phyloP scores from a whole-genome alignment of 2,888 invertebrate genomes.

The Aradus depressus region DNA sequence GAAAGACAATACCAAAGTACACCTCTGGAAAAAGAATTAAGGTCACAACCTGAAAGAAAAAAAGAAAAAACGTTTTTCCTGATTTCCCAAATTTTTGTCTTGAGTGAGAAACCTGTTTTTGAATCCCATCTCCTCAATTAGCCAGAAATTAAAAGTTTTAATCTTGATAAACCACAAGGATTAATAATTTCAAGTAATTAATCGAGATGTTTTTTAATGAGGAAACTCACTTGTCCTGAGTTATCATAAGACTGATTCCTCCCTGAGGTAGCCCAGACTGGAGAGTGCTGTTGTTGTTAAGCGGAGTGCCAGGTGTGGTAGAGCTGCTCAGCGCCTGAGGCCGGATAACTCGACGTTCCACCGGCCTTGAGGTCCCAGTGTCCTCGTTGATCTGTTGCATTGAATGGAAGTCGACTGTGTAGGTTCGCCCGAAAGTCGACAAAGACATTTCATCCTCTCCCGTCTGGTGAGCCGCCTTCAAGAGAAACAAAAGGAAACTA shows the following conservation, averaged over 20 bases:
- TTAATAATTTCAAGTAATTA: neutral
- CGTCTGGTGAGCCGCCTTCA: slow-evolving; percentile 70
- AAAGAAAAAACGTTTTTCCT: too few species aligned
- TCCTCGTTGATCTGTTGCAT: slow-evolving; percentile 99
- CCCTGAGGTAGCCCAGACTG: too few species aligned
- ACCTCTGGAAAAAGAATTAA: too few species aligned
- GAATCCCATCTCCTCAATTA: too few species aligned
- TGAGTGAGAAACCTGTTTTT: too few species aligned
- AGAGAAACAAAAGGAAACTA: slow-evolving; percentile 11
- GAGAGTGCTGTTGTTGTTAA: slow-evolving; percentile 26
- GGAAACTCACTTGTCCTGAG: slow-evolving; percentile 21
- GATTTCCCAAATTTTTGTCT: too few species aligned
- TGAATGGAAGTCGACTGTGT: slow-evolving; percentile 90
- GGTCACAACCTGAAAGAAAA: too few species aligned
- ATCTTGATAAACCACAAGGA: neutral
- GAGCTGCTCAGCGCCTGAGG: slow-evolving; percentile 37
- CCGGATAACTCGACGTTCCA: slow-evolving; percentile 67
- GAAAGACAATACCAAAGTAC: too few species aligned
- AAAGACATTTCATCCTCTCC: slow-evolving; percentile 93
- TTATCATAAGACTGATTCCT: slow-evolving; percentile 9
- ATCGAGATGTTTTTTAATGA: neutral
- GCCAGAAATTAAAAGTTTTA: slow-evolving; percentile 8
- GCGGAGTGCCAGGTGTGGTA: too few species aligned
- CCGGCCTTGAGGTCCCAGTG: slow-evolving; percentile 84
- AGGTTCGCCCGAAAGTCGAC: slow-evolving; percentile 82